A percentile compares a stretch with the other conserved stretches of the same genome.
These are phyloP conservation scores for Himalopsyche anomala DNA, from an alignment of 2,888 invertebrate species.

Conservation along the genomic window DNA sequence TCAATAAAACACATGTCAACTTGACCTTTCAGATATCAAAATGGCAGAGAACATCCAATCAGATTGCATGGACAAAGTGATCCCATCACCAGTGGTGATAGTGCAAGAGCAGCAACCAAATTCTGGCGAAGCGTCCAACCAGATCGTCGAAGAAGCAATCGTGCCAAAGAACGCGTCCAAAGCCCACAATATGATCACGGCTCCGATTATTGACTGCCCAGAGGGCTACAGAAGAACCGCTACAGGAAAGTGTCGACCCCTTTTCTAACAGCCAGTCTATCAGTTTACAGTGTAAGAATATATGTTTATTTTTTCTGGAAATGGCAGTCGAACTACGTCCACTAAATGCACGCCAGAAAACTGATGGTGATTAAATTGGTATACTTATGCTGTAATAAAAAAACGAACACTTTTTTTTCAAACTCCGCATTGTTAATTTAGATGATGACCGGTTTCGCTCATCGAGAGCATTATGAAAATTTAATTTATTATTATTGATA, in stretches of 20 bases:
- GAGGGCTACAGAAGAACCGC: slow-evolving; percentile 70
- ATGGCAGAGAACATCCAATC: slow-evolving; percentile 47
- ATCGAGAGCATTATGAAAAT: no score
- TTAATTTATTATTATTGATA: no score
- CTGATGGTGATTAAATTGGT: no score
- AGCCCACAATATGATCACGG: slow-evolving; percentile 68
- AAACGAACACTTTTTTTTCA: no score
- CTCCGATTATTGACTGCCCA: slow-evolving; percentile 70
- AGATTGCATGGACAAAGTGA: background rate
- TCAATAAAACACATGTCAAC: background rate
- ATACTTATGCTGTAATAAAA: no score
- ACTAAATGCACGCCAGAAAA: no score
- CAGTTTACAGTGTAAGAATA: no score
- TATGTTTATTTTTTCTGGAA: no score
- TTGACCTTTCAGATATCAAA: slow-evolving; percentile 43
- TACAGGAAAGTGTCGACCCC: slow-evolving; percentile 69
- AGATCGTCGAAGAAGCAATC: slow-evolving; percentile 53
- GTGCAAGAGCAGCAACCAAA: background rate
- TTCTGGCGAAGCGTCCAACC: background rate
- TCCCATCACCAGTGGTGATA: background rate
- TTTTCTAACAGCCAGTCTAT: background rate
- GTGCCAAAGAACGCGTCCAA: background rate
- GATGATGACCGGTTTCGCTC: no score
- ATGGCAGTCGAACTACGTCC: no score
- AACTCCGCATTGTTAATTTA: no score